phyloP scores from a whole-genome alignment of 2,797 vertebrate species.

The Melanotaenia maccullochi region DNA sequence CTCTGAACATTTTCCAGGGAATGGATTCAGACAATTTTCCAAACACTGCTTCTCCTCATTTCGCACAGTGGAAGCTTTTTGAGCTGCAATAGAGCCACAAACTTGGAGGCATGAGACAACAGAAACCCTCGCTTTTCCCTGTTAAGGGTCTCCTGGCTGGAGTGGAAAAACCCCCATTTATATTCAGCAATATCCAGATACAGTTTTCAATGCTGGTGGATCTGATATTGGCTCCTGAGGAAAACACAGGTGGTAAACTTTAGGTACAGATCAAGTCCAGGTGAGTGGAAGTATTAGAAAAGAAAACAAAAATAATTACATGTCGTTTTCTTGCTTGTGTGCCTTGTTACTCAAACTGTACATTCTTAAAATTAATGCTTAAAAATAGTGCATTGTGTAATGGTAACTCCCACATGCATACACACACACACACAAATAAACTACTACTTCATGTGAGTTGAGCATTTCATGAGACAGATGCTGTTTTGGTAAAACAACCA shows the following conservation, averaged over 20 bases:
- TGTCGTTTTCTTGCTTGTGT: neutral
- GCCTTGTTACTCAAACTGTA: neutral
- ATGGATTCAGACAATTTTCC: neutral
- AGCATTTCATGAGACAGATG: too few species aligned
- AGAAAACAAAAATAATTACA: neutral
- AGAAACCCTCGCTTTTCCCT: neutral
- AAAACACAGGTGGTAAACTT: neutral
- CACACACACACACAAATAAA: too few species aligned
- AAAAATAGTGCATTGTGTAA: too few species aligned
- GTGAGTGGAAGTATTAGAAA: neutral
- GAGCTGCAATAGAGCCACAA: neutral
- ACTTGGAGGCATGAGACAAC: neutral
- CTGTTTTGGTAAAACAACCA: too few species aligned
- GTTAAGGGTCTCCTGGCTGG: neutral
- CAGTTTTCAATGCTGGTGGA: neutral
- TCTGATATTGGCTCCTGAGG: neutral
- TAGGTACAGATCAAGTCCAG: neutral
- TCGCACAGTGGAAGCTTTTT: neutral
- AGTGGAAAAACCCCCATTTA: neutral
- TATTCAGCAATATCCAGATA: neutral
- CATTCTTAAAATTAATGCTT: too few species aligned
- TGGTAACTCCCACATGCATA: too few species aligned
- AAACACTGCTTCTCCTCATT: neutral
- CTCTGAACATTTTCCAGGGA: neutral
- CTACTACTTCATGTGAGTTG: too few species aligned